These are phyloP conservation scores for Tillus elongatus DNA, from an alignment of 2,888 invertebrate genomes.

Conservation along the genomic window DNA sequence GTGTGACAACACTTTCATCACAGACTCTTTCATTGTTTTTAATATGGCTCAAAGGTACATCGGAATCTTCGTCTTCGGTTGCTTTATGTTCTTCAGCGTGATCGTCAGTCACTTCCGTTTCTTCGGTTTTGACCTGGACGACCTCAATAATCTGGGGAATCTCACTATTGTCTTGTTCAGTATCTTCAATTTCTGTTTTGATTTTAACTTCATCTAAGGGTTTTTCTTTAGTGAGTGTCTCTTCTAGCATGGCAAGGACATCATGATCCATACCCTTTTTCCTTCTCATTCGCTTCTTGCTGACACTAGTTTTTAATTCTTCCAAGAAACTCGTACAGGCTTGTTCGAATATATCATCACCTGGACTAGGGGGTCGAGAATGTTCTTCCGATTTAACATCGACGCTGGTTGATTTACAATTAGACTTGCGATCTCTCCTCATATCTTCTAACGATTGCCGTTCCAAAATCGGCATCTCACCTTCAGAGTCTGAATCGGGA, in stretches of 20 bases:
- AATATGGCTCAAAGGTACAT: conserved; percentile 26
- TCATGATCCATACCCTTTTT: conserved; percentile 41
- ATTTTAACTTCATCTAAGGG: conserved; percentile 23
- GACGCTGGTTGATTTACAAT: conserved; percentile 51
- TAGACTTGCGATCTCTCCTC: conserved; percentile 48
- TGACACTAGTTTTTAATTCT: conserved; percentile 54
- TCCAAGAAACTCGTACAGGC: conserved; percentile 73
- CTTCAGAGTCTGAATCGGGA: conserved; percentile 54
- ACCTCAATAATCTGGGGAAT: too few relatives aligned
- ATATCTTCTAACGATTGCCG: conserved; percentile 59
- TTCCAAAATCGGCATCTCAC: conserved; percentile 52
- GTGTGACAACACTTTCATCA: not conserved
- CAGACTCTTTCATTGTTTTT: conserved; percentile 18
- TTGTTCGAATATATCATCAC: conserved; percentile 53
- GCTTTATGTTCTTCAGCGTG: conserved; percentile 12
- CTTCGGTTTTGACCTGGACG: conserved; percentile 15
- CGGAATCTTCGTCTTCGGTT: conserved; percentile 28
- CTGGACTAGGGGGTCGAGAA: conserved; percentile 24
- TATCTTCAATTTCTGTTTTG: conserved; percentile 16
- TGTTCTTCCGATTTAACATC: conserved; percentile 20
- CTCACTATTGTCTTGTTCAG: not conserved
- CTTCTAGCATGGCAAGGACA: conserved; percentile 31
- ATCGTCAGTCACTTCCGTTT: conserved; percentile 7
- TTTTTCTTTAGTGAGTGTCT: conserved; percentile 32
- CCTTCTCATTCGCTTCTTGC: conserved; percentile 49